These are phyloP conservation scores for Sparidentex hasta DNA, from an alignment of 2,797 vertebrate species.

Conservation along the genomic window DNA sequence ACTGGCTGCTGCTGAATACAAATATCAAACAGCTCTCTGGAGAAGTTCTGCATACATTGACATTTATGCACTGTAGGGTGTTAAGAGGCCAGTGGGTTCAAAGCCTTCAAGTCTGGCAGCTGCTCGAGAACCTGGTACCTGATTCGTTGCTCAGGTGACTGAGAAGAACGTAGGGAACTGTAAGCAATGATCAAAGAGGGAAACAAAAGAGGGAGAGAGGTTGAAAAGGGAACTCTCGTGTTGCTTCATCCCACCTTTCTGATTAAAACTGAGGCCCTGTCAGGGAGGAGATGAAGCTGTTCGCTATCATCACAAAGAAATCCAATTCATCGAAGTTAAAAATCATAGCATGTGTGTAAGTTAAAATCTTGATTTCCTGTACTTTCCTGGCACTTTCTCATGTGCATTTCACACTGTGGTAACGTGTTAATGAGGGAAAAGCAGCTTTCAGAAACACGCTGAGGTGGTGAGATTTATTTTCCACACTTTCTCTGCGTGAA, in stretches of 20 bases:
- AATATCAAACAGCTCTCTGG: slow-evolving; percentile 32
- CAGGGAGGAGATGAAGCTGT: not conserved
- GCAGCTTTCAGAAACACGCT: slow-evolving; percentile 75
- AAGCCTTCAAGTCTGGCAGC: slow-evolving; percentile 57
- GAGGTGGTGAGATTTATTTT: slow-evolving; percentile 73
- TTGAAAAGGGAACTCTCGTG: slow-evolving; percentile 60
- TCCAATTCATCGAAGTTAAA: not conserved
- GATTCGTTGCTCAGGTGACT: slow-evolving; percentile 98
- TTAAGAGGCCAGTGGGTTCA: slow-evolving; percentile 50
- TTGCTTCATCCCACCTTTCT: slow-evolving; percentile 38
- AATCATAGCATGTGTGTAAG: slow-evolving; percentile 31
- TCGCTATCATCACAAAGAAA: slow-evolving; percentile 10
- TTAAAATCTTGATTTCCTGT: slow-evolving; percentile 12
- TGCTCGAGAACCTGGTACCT: slow-evolving; percentile 88
- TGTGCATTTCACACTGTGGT: slow-evolving; percentile 50
- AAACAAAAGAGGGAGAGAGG: slow-evolving; percentile 72
- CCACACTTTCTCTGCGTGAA: slow-evolving; percentile 69
- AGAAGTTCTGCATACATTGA: slow-evolving; percentile 69
- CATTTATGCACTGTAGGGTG: slow-evolving; percentile 69
- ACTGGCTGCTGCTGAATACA: not conserved
- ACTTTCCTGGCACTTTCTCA: slow-evolving; percentile 18
- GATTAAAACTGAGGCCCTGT: slow-evolving; percentile 22
- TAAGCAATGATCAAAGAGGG: slow-evolving; percentile 69
- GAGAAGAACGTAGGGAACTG: slow-evolving; percentile 90
- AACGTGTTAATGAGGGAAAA: slow-evolving; percentile 70